A percentile compares a stretch with the other conserved stretches of the same genome.
Conservation (phyloP, 2,888 invertebrate genomes). For the Geotrupes spiniger region DNA sequence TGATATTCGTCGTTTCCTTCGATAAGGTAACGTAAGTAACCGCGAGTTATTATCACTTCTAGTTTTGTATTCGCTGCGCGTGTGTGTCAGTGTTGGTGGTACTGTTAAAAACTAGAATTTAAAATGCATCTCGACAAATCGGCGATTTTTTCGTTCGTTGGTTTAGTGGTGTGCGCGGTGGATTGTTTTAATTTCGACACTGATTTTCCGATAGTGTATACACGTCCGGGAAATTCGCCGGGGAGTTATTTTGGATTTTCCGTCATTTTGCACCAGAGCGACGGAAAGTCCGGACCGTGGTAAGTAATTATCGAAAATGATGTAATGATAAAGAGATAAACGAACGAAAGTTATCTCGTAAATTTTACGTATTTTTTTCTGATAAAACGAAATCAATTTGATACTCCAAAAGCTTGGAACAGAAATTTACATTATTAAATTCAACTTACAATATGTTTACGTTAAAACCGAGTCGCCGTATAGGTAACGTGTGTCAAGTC, state of each 20-base stretch:
- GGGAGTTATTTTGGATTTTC: slow-evolving; percentile 45
- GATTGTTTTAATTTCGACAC: slow-evolving; percentile 39
- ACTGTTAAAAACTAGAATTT: neutral
- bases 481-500: too few relatives aligned
- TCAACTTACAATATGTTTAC: too few relatives aligned
- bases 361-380: too few relatives aligned
- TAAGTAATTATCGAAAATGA: too few relatives aligned
- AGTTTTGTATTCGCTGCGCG: slow-evolving; percentile 1
- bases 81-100: neutral
- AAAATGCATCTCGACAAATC: neutral
- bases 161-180: slow-evolving; percentile 10
- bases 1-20: too few relatives aligned
- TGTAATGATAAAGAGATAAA: too few relatives aligned
- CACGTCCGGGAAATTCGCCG: slow-evolving; percentile 28
- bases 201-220: slow-evolving; percentile 35
- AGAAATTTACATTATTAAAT: too few relatives aligned
- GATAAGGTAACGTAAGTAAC: slow-evolving; percentile 4
- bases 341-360: too few relatives aligned
- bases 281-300: slow-evolving; percentile 29
- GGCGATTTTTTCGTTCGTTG: neutral
- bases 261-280: slow-evolving; percentile 35
- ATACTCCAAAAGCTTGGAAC: too few relatives aligned
- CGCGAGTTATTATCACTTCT: slow-evolving; percentile 1
- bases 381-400: too few relatives aligned
- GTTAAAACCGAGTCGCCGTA: too few relatives aligned